Base-by-base conservation (phyloP, 2,888 invertebrate genomes). In the Ernsta delagoae region DNA sequence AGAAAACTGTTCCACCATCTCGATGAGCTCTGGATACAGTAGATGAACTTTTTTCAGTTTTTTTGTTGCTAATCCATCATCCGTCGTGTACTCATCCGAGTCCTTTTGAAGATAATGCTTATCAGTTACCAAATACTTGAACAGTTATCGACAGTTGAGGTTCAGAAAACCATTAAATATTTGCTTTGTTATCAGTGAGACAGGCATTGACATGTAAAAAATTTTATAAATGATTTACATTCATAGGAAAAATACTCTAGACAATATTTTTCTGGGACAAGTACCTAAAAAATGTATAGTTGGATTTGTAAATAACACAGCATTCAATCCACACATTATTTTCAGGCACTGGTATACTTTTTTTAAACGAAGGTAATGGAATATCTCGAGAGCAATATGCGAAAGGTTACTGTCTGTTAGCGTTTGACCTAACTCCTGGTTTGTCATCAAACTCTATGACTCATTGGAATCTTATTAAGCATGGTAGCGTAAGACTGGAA, bases 361-460 rank as follows among this genome's bases (percentile, higher is more conserved):
- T 50, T 50, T 7, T 50, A 5, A 75, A 75, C 45, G 73, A 74
- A 41, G 76, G 75, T 8, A 77, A 77, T 72, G 75, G 71, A 1
- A 76, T 76, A 70, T 73, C 72, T 70, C 73, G 70, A 60, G 76
- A 73, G n/a, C 45, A 65, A 63, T 56, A 56, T 56, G 56, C 56
- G 9, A 34, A 56, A 56, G 34, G 56, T 56, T 56, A 56, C 34
- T 56, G 74, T 72, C 61, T 76, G 12, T 39, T 77, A 61, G 77
- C 75, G 34, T 77, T 78, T 71, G 74, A 75, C 60, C 57, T 76
- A 66, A 75, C 76, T 6, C 75, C 74, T 34, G 74, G 75, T 70
- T 72, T 75, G 59, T 71, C 71, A 54, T 73, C 75, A 7, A 72
- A 68, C 50, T 73, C 73, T 65, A 31, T 62, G 16, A 56, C 56